phyloP scores from a whole-genome alignment of 2,797 vertebrate species.

The Chloroceryle amazona region DNA sequence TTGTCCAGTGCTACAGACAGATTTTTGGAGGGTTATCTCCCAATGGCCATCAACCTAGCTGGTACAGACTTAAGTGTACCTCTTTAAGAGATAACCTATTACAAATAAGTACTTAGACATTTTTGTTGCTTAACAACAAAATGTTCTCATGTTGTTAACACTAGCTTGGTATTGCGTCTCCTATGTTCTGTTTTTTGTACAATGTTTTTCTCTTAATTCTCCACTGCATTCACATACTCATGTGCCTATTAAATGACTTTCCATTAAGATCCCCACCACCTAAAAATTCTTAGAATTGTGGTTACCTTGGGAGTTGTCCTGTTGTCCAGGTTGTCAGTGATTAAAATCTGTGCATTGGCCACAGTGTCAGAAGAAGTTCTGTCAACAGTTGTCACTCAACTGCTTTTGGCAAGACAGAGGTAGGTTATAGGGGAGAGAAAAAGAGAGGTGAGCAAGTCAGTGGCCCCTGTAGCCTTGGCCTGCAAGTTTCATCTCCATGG shows the following conservation, averaged over 20 bases:
- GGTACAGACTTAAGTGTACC: background rate
- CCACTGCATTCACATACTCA: background rate
- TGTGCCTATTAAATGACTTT: background rate
- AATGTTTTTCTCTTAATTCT: background rate
- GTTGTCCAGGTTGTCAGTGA: background rate
- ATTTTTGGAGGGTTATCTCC: background rate
- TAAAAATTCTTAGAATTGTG: background rate
- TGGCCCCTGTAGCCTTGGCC: background rate
- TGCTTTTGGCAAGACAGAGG: background rate
- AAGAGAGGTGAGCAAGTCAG: background rate
- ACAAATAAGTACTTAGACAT: background rate
- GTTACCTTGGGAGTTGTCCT: background rate
- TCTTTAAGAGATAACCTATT: background rate
- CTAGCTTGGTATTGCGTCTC: background rate
- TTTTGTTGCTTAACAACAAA: background rate
- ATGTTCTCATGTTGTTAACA: background rate
- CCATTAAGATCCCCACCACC: background rate
- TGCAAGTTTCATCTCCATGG: background rate
- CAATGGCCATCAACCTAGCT: background rate
- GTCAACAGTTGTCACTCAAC: background rate
- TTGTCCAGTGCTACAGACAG: background rate
- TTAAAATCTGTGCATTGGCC: background rate
- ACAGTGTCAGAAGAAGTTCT: background rate
- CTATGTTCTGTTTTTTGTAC: background rate
- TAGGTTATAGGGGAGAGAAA: background rate